Conservation (phyloP, 2,797 vertebrate genomes). For the Xyrichtys novacula region DNA sequence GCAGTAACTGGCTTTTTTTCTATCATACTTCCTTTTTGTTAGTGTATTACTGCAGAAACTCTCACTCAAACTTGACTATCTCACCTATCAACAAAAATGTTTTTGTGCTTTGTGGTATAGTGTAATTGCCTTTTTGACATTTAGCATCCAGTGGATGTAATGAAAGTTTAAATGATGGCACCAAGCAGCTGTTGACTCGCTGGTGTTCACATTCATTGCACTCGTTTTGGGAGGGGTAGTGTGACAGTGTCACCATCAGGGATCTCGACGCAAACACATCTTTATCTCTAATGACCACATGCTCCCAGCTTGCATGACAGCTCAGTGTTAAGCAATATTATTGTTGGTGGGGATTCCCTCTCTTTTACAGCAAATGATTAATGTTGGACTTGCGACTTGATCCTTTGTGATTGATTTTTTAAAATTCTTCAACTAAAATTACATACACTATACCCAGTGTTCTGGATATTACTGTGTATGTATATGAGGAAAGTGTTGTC, state of each 20-base stretch:
- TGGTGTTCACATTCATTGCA: conserved; percentile 13
- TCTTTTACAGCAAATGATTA: background rate
- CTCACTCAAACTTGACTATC: background rate
- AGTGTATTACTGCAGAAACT: background rate
- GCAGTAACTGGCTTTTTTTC: background rate
- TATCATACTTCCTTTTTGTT: background rate
- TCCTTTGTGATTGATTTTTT: background rate
- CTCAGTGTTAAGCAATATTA: conserved; percentile 4
- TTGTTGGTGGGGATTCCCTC: conserved; percentile 47
- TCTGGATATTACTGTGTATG: no score
- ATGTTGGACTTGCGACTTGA: background rate
- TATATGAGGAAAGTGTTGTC: background rate
- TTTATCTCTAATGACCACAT: conserved; percentile 79
- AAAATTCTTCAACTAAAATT: background rate
- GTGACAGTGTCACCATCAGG: conserved; percentile 40
- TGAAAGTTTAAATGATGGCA: background rate
- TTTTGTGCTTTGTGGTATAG: background rate
- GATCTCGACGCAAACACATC: conserved; percentile 57
- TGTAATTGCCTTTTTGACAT: background rate
- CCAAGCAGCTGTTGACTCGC: conserved; percentile 1
- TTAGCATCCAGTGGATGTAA: background rate
- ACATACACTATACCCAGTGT: background rate
- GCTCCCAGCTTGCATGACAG: conserved; percentile 44
- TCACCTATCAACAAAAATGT: background rate
- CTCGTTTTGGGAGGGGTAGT: conserved; percentile 68